Evolutionary conservation across 2,113 vertebrate genomes (phyloP).

Genomic region (Scophthalmus maximus): DNA sequence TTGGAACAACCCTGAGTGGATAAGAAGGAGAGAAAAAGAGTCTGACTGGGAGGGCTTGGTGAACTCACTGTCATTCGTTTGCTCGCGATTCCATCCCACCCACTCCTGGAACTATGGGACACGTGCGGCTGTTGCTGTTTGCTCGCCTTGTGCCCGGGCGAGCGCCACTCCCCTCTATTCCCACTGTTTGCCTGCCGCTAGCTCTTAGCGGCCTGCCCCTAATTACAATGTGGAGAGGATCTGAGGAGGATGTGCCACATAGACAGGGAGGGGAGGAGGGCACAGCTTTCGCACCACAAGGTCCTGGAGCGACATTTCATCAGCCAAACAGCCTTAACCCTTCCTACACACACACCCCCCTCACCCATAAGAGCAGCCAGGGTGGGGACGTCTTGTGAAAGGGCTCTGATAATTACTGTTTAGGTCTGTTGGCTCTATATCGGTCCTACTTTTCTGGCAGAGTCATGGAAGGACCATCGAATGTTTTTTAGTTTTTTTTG

Average conservation of each 20-base stretch:
- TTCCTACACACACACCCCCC: conserved; percentile 32
- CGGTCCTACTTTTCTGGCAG: conserved; percentile 7
- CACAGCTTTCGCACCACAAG: conserved; percentile 82
- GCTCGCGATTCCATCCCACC: conserved; percentile 73
- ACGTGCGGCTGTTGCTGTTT: conserved; percentile 78
- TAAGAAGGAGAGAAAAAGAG: conserved; percentile 66
- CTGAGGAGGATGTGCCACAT: conserved; percentile 86
- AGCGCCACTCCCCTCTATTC: conserved; percentile 73
- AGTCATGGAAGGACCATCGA: conserved; percentile 16
- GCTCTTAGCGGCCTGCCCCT: conserved; percentile 79
- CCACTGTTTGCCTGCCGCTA: conserved; percentile 71
- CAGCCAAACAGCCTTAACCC: conserved; percentile 76
- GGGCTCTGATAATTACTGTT: conserved; percentile 49
- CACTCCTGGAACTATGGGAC: conserved; percentile 76
- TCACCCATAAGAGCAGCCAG: conserved; percentile 58
- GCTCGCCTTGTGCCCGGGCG: conserved; percentile 59
- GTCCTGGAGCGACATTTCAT: conserved; percentile 77
- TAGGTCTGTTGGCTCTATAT: conserved; percentile 24
- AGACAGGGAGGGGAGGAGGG: conserved; percentile 82
- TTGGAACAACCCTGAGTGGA: conserved; percentile 83
- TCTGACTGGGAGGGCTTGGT: conserved; percentile 61
- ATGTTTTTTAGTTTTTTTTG: conserved; percentile 17
- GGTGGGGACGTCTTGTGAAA: conserved; percentile 62
- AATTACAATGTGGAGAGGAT: conserved; percentile 85
- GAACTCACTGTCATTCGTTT: conserved; percentile 58